A percentile compares a stretch with the other conserved stretches of the same genome.
Evolutionary conservation across 2,888 invertebrate genomes (phyloP).

Genomic region (Leucoma salicis): DNA sequence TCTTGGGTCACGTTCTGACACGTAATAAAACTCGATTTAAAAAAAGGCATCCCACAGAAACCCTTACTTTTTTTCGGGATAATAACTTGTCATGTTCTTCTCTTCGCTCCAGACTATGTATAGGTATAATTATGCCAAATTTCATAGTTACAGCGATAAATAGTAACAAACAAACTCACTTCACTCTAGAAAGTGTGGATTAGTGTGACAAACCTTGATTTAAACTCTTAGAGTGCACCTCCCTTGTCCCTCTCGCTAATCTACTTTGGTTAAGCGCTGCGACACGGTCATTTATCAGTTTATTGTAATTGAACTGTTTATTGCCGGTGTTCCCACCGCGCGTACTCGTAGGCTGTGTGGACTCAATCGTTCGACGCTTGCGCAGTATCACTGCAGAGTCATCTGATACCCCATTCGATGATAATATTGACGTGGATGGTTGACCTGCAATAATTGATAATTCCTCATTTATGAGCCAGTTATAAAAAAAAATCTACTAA

Average conservation of each 20-base stretch:
- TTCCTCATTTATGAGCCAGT: no score
- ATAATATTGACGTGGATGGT: conserved; percentile 21
- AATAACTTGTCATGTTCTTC: no score
- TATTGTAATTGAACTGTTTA: conserved; percentile 92
- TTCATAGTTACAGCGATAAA: no score
- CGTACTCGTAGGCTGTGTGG: conserved; percentile 62
- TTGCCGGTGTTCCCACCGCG: conserved; percentile 63
- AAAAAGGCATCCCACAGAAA: no score
- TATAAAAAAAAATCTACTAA: not conserved
- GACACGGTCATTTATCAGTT: conserved; percentile 87
- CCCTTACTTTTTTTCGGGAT: no score
- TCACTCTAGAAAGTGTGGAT: no score
- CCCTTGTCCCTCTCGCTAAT: conserved; percentile 49
- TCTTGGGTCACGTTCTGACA: no score
- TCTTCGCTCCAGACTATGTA: no score
- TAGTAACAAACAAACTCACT: no score
- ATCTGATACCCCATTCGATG: conserved; percentile 46
- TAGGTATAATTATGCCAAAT: no score
- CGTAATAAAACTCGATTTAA: no score
- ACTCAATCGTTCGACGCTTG: conserved; percentile 71
- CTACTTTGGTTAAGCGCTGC: conserved; percentile 33
- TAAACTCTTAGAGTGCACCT: conserved; percentile 59
- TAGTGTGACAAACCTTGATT: conserved; percentile 59
- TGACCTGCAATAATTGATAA: conserved; percentile 17
- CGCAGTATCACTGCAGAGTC: conserved; percentile 55